These are phyloP conservation scores for Erithacus rubecula DNA, from an alignment of 2,797 vertebrate genomes.

Conservation along the genomic window DNA sequence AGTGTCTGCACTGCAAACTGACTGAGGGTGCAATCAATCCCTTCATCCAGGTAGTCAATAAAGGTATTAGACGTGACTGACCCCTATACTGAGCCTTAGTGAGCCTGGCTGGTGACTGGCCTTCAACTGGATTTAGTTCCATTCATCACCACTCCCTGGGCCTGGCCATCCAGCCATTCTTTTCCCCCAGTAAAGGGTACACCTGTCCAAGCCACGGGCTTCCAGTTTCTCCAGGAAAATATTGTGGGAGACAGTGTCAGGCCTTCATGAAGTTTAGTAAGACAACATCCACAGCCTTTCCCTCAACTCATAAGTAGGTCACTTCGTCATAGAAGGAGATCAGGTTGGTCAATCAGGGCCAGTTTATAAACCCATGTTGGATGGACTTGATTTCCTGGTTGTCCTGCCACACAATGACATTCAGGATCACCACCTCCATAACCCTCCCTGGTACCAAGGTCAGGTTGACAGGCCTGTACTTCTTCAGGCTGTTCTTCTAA, in stretches of 20 bases:
- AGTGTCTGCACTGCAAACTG: background rate
- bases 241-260: background rate
- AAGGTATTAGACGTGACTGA: background rate
- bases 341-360: background rate
- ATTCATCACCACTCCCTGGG: background rate
- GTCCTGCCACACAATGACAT: background rate
- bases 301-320: background rate
- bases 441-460: background rate
- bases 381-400: background rate
- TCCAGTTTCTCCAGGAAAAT: background rate
- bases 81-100: background rate
- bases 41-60: background rate
- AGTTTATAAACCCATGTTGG: background rate
- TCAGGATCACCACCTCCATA: background rate
- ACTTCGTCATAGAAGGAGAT: background rate
- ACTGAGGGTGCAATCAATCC: background rate
- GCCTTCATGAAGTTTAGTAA: background rate
- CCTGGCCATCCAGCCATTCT: background rate
- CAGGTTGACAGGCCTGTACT: background rate
- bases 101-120: background rate
- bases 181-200: background rate
- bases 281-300: background rate
- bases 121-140: background rate
- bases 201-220: background rate
- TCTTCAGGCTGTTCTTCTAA: background rate